Evolutionary conservation across 2,113 vertebrate genomes (phyloP).

Genomic region (Erythrocercus mccallii): DNA sequence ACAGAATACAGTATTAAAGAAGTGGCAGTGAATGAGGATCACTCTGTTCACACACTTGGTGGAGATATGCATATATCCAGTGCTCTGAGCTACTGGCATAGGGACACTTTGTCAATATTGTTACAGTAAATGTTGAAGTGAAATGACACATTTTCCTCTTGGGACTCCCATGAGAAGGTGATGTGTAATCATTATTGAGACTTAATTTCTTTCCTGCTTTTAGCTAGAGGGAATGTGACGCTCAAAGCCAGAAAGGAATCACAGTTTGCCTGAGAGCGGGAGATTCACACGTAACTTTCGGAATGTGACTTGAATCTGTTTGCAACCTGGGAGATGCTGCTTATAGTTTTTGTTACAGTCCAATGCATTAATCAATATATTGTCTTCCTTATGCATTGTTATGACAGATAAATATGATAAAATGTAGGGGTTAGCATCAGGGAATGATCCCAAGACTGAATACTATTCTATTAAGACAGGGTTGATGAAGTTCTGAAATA

Average conservation of each 20-base stretch:
- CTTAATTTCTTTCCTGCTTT: constrained; percentile 44
- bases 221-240: neutral
- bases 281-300: neutral
- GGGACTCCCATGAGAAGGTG: neutral
- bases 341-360: neutral
- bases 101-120: constrained; percentile 56
- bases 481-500: neutral
- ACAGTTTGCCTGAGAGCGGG: neutral
- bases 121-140: constrained; percentile 47
- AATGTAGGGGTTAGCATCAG: neutral
- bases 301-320: neutral
- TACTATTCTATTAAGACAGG: neutral
- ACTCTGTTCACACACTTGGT: neutral
- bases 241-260: neutral
- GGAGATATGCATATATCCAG: neutral
- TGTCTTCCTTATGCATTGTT: neutral
- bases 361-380: neutral
- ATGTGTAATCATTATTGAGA: constrained; percentile 45
- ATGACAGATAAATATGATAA: neutral
- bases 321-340: neutral
- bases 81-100: neutral
- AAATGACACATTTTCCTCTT: constrained; percentile 56
- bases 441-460: neutral
- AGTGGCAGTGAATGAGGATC: neutral
- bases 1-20: neutral